phyloP scores from a whole-genome alignment of 1,140 invertebrate species.

The Drosophila nigromelanica region DNA sequence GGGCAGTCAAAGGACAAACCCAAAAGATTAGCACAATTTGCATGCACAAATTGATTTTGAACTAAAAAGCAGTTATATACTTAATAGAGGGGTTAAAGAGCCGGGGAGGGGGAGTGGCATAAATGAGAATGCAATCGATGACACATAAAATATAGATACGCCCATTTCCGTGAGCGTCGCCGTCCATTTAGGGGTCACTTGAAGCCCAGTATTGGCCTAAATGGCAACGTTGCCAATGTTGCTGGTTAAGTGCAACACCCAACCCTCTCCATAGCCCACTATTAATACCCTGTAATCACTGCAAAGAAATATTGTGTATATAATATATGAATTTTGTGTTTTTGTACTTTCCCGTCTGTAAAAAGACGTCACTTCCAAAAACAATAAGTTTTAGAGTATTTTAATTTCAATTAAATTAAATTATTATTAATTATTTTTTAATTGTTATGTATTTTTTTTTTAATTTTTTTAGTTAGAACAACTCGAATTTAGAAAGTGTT shows the following conservation, averaged over 20 bases:
- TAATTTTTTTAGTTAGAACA: no score
- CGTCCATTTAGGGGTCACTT: slow-evolving; percentile 47
- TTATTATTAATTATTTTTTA: no score
- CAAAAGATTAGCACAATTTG: slow-evolving; percentile 19
- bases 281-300: no score
- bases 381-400: no score
- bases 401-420: no score
- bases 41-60: slow-evolving; percentile 30
- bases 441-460: no score
- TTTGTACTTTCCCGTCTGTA: no score
- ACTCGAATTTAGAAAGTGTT: no score
- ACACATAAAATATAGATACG: slow-evolving; percentile 67
- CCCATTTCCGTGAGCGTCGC: slow-evolving; percentile 31
- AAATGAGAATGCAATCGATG: slow-evolving; percentile 58
- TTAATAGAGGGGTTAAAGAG: neutral
- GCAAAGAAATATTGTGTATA: neutral
- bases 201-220: neutral
- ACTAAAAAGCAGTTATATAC: neutral
- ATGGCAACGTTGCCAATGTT: slow-evolving; percentile 20
- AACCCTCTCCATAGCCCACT: neutral
- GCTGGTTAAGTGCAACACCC: slow-evolving; percentile 43
- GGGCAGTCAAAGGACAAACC: slow-evolving; percentile 1
- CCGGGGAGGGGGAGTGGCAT: neutral
- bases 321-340: neutral
- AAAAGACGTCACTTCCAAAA: no score